A percentile compares a stretch with the other conserved stretches of the same genome.
Conservation (phyloP, 2,797 vertebrate species). For the Notoglanidium macrostoma region DNA sequence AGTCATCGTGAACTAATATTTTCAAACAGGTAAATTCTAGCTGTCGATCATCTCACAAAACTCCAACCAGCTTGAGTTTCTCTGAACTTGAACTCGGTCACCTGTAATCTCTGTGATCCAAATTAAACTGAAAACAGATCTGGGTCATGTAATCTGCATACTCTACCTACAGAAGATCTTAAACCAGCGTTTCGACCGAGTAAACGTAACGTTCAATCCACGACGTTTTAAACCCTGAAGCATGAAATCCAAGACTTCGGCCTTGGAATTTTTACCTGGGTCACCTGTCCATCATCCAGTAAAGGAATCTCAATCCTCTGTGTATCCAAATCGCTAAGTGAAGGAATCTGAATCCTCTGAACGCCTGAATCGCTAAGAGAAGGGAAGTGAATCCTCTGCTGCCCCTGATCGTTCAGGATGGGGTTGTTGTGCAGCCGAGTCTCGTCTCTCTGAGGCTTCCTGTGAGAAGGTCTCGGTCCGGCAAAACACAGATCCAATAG, state of each 20-base stretch:
- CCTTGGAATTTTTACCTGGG: conserved; percentile 68
- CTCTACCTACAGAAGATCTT: not conserved
- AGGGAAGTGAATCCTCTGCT: conserved; percentile 46
- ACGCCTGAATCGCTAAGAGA: conserved; percentile 15
- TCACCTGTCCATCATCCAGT: conserved; percentile 55
- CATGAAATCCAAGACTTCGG: not conserved
- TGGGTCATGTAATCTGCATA: not conserved
- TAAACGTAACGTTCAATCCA: not conserved
- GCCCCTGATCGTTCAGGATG: conserved; percentile 24
- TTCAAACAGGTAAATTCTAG: not conserved
- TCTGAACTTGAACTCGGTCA: not conserved
- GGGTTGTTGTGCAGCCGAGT: conserved; percentile 49
- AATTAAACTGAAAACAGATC: not conserved
- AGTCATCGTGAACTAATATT: not conserved
- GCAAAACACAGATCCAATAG: conserved; percentile 74
- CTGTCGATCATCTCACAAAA: not conserved
- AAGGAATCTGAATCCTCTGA: conserved; percentile 65
- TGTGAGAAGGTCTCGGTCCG: conserved; percentile 61
- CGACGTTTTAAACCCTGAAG: not conserved
- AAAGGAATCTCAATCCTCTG: conserved; percentile 56
- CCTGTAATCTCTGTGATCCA: not conserved
- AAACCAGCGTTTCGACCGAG: not conserved
- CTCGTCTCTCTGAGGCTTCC: conserved; percentile 58
- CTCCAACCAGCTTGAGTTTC: not conserved
- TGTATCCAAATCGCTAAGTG: conserved; percentile 57